Percentiles rank a stretch among this genome's conserved stretches.
These are phyloP conservation scores for Atlantisia rogersi DNA, from an alignment of 2,113 vertebrate species.

Conservation along the genomic window DNA sequence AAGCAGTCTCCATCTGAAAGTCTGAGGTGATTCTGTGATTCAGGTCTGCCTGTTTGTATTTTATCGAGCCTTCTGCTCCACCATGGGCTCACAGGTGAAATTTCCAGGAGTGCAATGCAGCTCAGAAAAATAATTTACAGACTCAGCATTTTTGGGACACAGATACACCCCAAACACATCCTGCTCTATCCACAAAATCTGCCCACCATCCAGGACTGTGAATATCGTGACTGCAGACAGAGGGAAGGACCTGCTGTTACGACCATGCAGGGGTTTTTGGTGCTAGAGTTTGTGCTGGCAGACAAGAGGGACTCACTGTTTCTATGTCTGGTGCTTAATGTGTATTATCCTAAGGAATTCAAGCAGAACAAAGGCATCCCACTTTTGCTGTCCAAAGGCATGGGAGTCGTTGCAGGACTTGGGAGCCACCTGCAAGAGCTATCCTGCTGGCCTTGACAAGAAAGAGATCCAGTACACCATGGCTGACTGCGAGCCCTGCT, in stretches of 20 bases:
- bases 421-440: background rate
- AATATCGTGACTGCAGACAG: background rate
- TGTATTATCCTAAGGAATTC: background rate
- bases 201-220: background rate
- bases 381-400: background rate
- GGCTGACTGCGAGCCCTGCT: background rate
- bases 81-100: background rate
- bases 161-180: background rate
- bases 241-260: background rate
- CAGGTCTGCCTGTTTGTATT: background rate
- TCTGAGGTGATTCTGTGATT: background rate
- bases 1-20: background rate
- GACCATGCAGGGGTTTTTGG: rapidly evolving
- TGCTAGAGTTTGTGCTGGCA: background rate
- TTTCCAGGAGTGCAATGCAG: background rate
- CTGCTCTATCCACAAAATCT: background rate
- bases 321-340: background rate
- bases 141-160: background rate
- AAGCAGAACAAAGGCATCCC: background rate
- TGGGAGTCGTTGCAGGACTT: background rate
- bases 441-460: background rate
- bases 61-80: background rate
- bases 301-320: background rate
- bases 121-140: background rate
- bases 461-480: background rate